A percentile compares a stretch with the other conserved stretches of the same genome.
phyloP scores from a whole-genome alignment of 2,888 invertebrate genomes.

The Fragum whitleyi region DNA sequence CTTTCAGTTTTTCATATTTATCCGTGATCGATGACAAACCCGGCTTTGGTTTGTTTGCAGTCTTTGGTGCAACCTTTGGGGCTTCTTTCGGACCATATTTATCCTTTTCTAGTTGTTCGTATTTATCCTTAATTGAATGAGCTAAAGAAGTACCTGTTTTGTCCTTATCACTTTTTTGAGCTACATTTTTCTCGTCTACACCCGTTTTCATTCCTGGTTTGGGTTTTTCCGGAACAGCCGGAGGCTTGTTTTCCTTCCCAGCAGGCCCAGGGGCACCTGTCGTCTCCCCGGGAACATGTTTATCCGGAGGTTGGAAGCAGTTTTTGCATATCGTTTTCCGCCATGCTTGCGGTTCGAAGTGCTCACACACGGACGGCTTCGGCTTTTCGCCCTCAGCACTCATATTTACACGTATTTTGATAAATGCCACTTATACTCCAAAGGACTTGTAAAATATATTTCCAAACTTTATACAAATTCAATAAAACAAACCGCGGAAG shows the following conservation, averaged over 20 bases:
- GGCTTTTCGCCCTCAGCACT: conserved; percentile 51
- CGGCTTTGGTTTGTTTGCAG: conserved; percentile 26
- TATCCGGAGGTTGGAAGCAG: conserved; percentile 81
- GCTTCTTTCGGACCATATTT: conserved; percentile 50
- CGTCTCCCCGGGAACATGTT: conserved; percentile 69
- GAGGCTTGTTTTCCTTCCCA: conserved; percentile 31
- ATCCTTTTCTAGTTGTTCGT: conserved; percentile 58
- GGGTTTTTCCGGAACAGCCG: conserved; percentile 4
- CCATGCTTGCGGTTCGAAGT: conserved; percentile 85
- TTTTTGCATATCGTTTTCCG: conserved; percentile 85
- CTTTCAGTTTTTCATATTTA: conserved; percentile 33
- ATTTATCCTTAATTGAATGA: conserved; percentile 55
- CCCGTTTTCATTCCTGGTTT: conserved; percentile 4
- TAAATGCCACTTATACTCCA: neutral
- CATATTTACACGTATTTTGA: conserved; percentile 34
- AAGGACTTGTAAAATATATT: conserved; percentile 3
- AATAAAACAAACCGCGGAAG: conserved; percentile 55
- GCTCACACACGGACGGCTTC: conserved; percentile 71
- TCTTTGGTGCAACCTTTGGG: conserved; percentile 42
- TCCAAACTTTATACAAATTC: conserved; percentile 29
- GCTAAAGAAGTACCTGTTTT: conserved; percentile 36
- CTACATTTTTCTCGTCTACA: conserved; percentile 2
- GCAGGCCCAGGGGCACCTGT: conserved; percentile 10
- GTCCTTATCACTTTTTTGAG: conserved; percentile 19
- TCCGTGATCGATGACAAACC: conserved; percentile 34